Base-by-base conservation (phyloP, 2,113 vertebrate species). In the Nycticebus coucang region DNA sequence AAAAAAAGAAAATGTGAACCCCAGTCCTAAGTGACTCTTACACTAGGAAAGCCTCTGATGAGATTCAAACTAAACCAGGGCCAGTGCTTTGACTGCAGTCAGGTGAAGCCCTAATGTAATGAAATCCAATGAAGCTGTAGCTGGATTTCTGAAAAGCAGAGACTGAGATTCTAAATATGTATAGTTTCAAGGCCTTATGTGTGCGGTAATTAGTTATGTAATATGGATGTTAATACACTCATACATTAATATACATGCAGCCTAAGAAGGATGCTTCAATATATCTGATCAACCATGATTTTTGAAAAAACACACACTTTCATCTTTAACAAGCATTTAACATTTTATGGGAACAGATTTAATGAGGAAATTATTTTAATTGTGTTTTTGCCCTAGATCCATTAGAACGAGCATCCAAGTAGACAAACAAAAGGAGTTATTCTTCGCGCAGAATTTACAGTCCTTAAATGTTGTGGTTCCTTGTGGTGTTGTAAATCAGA, bases 241-340 rank as follows among this genome's bases (percentile, higher is more conserved):
- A 41, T 62, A 26, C 19, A 78, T 74, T 74, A 57, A 41, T 75
- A 41, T 64, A 64, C 33, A 50, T 87, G 64, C 2, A 84, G 15
- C 37, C 30, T 84, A 77, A 81, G 50, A 79, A 66, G 30, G 64
- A 53, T 68, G 37, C 7, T 50, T 72, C 41, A 90, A 2, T 78
- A 37, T 62, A 66, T 82, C 30, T 62, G n/a, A 62, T 26, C 24
- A 89, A 7, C 3, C 7, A 62, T n/a, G 14, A 83, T 79, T 88
- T 88, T 71, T 11, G 5, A 87, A 53, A 78, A 24, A 78, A 69
- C 7, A 71, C 41, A 86, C 55, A 28, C 57, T 53, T 84, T 84
- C 41, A 77, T 53, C 71, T 85, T 96, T 95, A 85, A 77, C 71
- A 87, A 83, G 57, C 53, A 85, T 74, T 94, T 91, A 84, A 95